Base-by-base conservation (phyloP, 2,888 invertebrate species). In the Frankliniella intonsa region DNA sequence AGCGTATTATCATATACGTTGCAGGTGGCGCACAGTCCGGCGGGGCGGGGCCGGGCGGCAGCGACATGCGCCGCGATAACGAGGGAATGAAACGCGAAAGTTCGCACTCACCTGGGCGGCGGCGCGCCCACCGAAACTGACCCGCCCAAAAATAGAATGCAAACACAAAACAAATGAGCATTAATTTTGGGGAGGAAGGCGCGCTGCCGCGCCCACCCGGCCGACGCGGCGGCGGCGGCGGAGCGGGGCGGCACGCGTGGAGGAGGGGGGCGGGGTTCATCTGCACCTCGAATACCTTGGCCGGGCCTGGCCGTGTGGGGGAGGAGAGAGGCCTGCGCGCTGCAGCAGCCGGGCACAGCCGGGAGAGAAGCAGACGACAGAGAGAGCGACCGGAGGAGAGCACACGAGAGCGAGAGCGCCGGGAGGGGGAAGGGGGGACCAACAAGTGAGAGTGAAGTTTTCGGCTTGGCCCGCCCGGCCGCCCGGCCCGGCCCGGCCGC, bases 401-500 rank as follows among this genome's bases (percentile, higher is more conserved):
- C 69, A 2, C 12, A 25, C 69, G 22, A 76, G 69, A 76, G 22
- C 38, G 38, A 76, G 10, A 25, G 69, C 69, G 69, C 8, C 25
- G 69, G 69, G 17, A 50, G 80, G 22, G 25, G 80, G 84, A 82
- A 79, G 83, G 82, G 82, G 83, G 81, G 83, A 25, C 11, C 11
- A 25, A 25, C 69, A 25, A 76, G 69, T 76, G 69, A 76, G 69
- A 76, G 69, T 25, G 80, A 76, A 76, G 69, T 76, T 76, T 82
- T 82, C 55, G 81, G 38, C 38, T 38, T 81, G 83, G 80, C 82
- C 82, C 81, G 80, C 83, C 82, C 83, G 82, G 84, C 80, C 69
- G 83, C 84, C 84, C 84, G 84, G 83, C 84, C 84, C 83, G 82
- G 82, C 81, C 38, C 38, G 38, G 38, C 38, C 38, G 38, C 38